These are phyloP conservation scores for Synergus itoensis DNA, from an alignment of 2,888 invertebrate genomes.

Conservation along the genomic window DNA sequence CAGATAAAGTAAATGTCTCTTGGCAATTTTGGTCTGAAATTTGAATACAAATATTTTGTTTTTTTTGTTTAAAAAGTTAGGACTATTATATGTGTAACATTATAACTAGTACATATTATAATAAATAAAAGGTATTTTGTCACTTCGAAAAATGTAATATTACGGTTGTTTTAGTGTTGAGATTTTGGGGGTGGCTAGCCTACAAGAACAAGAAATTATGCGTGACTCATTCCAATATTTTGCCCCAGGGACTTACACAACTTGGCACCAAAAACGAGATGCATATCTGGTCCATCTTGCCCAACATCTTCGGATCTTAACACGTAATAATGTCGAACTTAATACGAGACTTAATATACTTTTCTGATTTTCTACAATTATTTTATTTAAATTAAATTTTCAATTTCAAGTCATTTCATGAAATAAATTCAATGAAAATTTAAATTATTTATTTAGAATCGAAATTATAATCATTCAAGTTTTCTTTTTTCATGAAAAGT, in stretches of 20 bases:
- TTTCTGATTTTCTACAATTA: not conserved
- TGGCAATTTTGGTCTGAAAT: not conserved
- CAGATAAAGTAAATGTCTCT: not conserved
- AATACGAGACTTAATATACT: too few species aligned
- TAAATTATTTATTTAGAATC: not conserved
- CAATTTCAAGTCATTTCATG: conserved; percentile 25
- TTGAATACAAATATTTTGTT: not conserved
- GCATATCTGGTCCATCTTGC: conserved; percentile 33
- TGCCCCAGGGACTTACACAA: conserved; percentile 27
- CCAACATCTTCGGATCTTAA: not conserved
- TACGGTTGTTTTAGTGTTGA: not conserved
- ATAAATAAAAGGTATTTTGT: not conserved
- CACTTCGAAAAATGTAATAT: not conserved
- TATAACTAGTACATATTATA: not conserved
- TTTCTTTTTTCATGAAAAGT: too few species aligned
- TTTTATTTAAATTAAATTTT: conserved; percentile 44
- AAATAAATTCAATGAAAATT: conserved; percentile 29
- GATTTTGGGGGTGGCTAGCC: not conserved
- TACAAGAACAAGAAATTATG: not conserved
- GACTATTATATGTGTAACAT: not conserved
- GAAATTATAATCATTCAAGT: too few species aligned
- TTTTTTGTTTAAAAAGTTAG: not conserved
- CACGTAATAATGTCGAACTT: conserved; percentile 3
- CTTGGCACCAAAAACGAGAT: conserved; percentile 33
- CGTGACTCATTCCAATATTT: conserved; percentile 29